Evolutionary conservation across 2,797 vertebrate species (phyloP), one percentile per base, ranked within the genome.

Genomic region (Siniperca undulata): DNA sequence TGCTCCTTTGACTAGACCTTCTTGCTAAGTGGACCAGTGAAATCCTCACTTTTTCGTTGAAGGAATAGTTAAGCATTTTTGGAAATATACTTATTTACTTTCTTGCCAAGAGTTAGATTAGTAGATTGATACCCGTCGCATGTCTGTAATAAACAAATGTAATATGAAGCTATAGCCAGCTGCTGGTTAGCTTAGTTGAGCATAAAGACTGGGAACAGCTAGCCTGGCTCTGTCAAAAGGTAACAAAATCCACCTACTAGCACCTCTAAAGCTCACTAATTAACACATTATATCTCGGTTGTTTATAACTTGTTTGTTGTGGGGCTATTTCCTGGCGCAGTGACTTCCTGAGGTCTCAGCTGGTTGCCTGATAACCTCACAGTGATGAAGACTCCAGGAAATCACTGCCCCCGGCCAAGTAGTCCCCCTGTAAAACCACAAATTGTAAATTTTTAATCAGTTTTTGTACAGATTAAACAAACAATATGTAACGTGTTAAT

Each of bases 1-100:
- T 46, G 7, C 7, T 48, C n/a, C 7, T 74, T 61, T 81, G 58
- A 75, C 30, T 24, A 55, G 53, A 78, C 66, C 10, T 17, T 46
- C 19, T 66, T 58, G 27, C 24, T 53, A 44, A 70, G 16, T 48
- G 59, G 62, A 52, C 27, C 22, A 1, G 11, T 52, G 14, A 55
- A 69, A 65, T 53, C 34, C 14, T 46, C 50, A 27, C 44, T 42
- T 73, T 77, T 58, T 16, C 2, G 10, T 66, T 50, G 44, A 52
- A 60, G 13, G 8, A 56, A 40, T 7, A 44, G 1, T 14, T 27
- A 16, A 66, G 34, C 1, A 42, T 59, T 71, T 42, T 53, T 48
- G 5, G 36, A 55, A 67, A 60, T 52, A 14, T 9, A 20, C 40
- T 34, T 20, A 40, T 34, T 40, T 53, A 2, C 17, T 58, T 36